These are phyloP conservation scores for Eucidaris tribuloides DNA, from an alignment of 35 echinoderm and acorn worm genomes.

Conservation along the genomic window DNA sequence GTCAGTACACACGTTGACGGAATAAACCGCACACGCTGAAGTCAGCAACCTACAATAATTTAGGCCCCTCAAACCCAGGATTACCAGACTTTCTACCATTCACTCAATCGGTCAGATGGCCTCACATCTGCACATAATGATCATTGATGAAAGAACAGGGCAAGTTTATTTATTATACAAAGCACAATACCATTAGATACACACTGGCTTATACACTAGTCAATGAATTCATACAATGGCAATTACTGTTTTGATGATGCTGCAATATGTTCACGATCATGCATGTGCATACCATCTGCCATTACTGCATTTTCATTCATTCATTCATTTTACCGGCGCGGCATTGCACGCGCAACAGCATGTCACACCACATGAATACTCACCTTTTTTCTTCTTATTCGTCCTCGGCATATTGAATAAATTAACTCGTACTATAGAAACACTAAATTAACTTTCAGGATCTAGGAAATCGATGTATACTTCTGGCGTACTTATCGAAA, in stretches of 20 bases:
- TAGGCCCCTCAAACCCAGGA: no score
- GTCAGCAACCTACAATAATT: no score
- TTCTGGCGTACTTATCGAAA: constrained; percentile 51
- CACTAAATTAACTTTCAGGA: constrained; percentile 43
- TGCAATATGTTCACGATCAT: not conserved
- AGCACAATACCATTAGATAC: not conserved
- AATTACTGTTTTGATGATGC: not conserved
- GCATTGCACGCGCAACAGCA: not conserved
- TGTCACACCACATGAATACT: not conserved
- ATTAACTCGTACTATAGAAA: not conserved
- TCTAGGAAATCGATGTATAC: constrained; percentile 55
- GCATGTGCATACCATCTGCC: not conserved
- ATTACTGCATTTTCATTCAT: not conserved
- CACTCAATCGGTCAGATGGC: no score
- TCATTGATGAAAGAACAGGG: no score
- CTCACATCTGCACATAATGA: no score
- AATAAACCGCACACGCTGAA: no score
- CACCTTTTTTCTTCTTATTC: constrained; percentile 72
- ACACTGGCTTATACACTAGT: no score
- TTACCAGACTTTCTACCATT: no score
- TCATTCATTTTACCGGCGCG: no score
- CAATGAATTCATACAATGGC: not conserved
- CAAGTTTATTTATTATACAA: no score
- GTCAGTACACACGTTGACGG: no score
- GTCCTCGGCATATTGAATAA: constrained; percentile 35